phyloP scores from a whole-genome alignment of 2,113 vertebrate genomes.

The Bombycilla garrulus region DNA sequence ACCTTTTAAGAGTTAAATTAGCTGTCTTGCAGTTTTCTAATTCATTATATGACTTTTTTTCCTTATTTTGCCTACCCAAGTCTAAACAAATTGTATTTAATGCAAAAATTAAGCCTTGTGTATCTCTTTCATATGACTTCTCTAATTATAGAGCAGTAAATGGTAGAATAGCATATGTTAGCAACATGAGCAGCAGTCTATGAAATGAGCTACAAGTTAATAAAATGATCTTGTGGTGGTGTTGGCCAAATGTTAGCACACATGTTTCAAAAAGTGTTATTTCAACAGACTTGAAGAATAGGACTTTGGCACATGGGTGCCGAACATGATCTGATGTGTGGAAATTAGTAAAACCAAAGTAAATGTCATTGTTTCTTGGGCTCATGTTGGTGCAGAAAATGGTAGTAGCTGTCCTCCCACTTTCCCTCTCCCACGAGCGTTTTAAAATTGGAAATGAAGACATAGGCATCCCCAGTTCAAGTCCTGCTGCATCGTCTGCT shows the following conservation, averaged over 20 bases:
- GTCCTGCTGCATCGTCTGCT: not conserved
- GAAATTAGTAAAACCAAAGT: slow-evolving; percentile 53
- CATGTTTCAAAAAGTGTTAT: slow-evolving; percentile 68
- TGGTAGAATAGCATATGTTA: slow-evolving; percentile 73
- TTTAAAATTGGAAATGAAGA: slow-evolving; percentile 37
- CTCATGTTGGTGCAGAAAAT: slow-evolving; percentile 10
- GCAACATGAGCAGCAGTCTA: slow-evolving; percentile 77
- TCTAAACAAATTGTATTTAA: slow-evolving; percentile 67
- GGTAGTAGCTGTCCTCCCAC: slow-evolving; percentile 14
- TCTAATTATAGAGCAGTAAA: slow-evolving; percentile 74
- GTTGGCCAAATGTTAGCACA: slow-evolving; percentile 74
- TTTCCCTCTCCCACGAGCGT: not conserved
- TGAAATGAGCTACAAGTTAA: slow-evolving; percentile 76
- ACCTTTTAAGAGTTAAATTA: slow-evolving; percentile 2
- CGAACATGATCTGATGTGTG: slow-evolving; percentile 26
- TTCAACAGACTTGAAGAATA: slow-evolving; percentile 72
- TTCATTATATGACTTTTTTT: not conserved
- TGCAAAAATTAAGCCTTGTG: slow-evolving; percentile 58
- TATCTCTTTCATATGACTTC: slow-evolving; percentile 71
- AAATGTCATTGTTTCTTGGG: slow-evolving; percentile 58
- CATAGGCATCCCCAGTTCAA: not conserved
- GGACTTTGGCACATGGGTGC: slow-evolving; percentile 32
- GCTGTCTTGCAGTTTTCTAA: not conserved
- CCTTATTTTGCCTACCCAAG: slow-evolving; percentile 22
- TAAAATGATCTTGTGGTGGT: slow-evolving; percentile 72